phyloP scores from a whole-genome alignment of 2,113 vertebrate genomes.

The Desmodus rotundus region DNA sequence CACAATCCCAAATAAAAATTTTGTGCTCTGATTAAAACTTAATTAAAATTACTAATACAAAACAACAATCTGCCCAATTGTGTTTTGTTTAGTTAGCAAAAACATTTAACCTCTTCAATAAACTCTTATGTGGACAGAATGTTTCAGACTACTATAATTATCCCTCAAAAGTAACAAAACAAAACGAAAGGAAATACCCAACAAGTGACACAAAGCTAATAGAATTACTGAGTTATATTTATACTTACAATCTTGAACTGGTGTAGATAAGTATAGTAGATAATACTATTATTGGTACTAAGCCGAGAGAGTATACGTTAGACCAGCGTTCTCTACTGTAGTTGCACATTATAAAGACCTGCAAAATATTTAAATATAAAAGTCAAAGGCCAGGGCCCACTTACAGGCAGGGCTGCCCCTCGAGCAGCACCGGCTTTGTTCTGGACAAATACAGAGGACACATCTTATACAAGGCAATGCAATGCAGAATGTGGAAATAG shows the following conservation, averaged over 20 bases:
- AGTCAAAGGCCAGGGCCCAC: background rate
- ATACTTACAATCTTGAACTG: constrained; percentile 23
- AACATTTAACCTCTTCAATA: constrained; percentile 76
- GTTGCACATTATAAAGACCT: background rate
- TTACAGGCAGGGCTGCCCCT: background rate
- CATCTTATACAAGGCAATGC: background rate
- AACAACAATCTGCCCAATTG: constrained; percentile 74
- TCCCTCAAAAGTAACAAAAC: constrained; percentile 58
- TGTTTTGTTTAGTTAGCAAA: constrained; percentile 76
- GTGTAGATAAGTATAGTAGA: background rate
- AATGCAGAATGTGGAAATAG: background rate
- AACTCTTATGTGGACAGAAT: constrained; percentile 78
- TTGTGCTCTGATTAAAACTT: constrained; percentile 68
- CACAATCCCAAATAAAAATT: constrained; percentile 18
- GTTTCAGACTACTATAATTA: constrained; percentile 76
- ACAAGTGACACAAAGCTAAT: constrained; percentile 71
- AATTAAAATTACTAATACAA: constrained; percentile 72
- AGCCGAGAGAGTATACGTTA: background rate
- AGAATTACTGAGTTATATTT: constrained; percentile 68
- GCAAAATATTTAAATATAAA: background rate
- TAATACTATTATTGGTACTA: background rate
- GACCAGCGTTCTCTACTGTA: background rate
- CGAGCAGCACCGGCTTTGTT: background rate
- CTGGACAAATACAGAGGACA: background rate
- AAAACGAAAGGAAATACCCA: constrained; percentile 66